Evolutionary conservation across 64 coral and sea anemone genomes (phyloP), one percentile per base, ranked within the genome.

Genomic region (Pocillopora verrucosa): DNA sequence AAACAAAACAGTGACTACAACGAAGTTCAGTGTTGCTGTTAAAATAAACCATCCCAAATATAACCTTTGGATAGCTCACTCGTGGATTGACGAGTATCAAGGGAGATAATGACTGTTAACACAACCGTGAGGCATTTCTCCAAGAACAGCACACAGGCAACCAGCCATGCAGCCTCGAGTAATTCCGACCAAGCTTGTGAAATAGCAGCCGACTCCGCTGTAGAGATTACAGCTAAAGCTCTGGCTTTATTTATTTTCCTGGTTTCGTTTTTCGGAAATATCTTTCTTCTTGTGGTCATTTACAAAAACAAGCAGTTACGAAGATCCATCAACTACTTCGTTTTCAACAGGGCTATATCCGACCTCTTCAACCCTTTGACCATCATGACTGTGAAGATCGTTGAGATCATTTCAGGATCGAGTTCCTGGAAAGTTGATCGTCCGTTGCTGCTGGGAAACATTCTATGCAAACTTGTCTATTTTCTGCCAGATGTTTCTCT

Each of bases 341-440:
- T 84, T 19, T 19, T 90, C 65, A 90, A 90, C 69, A 90, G 84
- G 89, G 77, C 89, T 14, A 19, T 60, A 2, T 90, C 79, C 10
- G 89, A 90, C 24, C 77, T 90, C 13, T 73, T 83, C 64, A 72
- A 30, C 26, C 64, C 89, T 2, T 62, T 90, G 19, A 80, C 78
- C 34, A 51, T 80, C 13, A 90, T 82, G 59, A 68, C 64, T 22
- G 6, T 73, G 3, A 1, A 20, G n/a, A 83, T 82, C 9, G 36
- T 30, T 5, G 20, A 84, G n/a, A 82, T 82, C 9, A 56, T 90
- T 15, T 37, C n/a, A 35, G 67, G 79, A 1, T 72, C 76, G 10
- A 3, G 11, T 13, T 26, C 68, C 13, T 90, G 80, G 41, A 35
- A 24, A 20, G 63, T 82, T 4, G 65, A 75, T 12, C 17, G 16